A percentile compares a stretch with the other conserved stretches of the same genome.
phyloP scores from a whole-genome alignment of 1,140 invertebrate genomes.

The Hyposmocoma kahamanoa region DNA sequence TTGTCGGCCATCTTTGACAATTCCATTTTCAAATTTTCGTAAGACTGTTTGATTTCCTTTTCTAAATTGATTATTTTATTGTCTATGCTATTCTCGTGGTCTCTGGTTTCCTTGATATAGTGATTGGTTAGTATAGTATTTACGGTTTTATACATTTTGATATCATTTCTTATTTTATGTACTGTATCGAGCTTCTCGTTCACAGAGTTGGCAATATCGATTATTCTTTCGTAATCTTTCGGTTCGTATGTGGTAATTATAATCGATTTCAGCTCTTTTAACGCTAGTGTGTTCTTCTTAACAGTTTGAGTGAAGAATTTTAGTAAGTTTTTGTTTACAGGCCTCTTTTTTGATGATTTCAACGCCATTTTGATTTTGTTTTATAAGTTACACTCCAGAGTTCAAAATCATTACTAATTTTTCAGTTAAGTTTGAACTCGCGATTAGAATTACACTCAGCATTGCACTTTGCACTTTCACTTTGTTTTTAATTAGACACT shows the following conservation, averaged over 20 bases:
- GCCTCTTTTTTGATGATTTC: slow-evolving; percentile 26
- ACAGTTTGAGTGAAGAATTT: slow-evolving; percentile 46
- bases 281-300: slow-evolving; percentile 52
- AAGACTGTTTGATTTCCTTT: slow-evolving; percentile 45
- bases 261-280: slow-evolving; percentile 46
- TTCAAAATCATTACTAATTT: background rate
- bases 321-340: slow-evolving; percentile 34
- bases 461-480: background rate
- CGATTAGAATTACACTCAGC: background rate
- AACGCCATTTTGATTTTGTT: slow-evolving; percentile 28
- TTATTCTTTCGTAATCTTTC: slow-evolving; percentile 39
- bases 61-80: slow-evolving; percentile 53
- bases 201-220: slow-evolving; percentile 45
- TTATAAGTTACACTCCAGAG: background rate
- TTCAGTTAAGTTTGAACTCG: background rate
- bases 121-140: slow-evolving; percentile 63
- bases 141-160: slow-evolving; percentile 62
- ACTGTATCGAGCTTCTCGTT: slow-evolving; percentile 63
- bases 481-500: background rate
- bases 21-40: slow-evolving; percentile 46
- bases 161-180: slow-evolving; percentile 59
- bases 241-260: slow-evolving; percentile 36
- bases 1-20: slow-evolving; percentile 43
- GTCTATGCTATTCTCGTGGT: slow-evolving; percentile 51
- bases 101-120: slow-evolving; percentile 56